Evolutionary conservation across 2,113 vertebrate species (phyloP).

Genomic region (Typhlomys cinereus): DNA sequence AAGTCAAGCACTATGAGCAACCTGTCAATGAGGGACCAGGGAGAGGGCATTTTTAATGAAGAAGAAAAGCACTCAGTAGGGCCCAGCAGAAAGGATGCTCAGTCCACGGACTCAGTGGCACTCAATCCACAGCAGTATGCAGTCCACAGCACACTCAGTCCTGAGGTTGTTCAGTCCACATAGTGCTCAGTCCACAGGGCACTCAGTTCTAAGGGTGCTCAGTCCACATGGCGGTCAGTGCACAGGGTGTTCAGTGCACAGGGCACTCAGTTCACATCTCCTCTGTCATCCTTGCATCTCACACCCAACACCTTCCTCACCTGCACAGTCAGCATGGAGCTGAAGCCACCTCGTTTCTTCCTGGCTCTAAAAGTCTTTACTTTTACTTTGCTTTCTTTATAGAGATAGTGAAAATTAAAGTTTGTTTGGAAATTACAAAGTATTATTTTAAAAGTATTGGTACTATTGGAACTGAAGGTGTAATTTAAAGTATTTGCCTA

Average conservation of each 20-base stretch:
- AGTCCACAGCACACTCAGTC: too few relatives aligned
- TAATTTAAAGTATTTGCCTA: neutral
- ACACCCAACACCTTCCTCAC: neutral
- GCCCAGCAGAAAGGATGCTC: neutral
- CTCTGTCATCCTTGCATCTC: neutral
- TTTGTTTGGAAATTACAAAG: neutral
- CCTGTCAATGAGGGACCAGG: neutral
- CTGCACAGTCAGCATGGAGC: neutral
- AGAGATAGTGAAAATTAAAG: neutral
- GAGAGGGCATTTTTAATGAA: constrained; percentile 4
- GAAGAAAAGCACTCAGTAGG: neutral
- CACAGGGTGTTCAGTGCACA: too few relatives aligned
- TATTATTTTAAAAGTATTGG: neutral
- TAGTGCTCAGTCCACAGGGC: too few relatives aligned
- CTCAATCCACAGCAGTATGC: too few relatives aligned
- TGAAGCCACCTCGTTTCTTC: neutral
- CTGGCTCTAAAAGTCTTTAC: neutral
- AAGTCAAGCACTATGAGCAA: neutral
- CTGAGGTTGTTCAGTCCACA: too few relatives aligned
- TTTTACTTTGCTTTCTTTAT: neutral
- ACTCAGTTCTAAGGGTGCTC: too few relatives aligned
- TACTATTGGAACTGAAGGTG: neutral
- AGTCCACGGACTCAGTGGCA: too few relatives aligned
- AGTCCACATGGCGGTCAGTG: too few relatives aligned
- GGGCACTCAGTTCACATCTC: neutral